These are phyloP conservation scores for Mimumesa dahlbomi DNA, from an alignment of 2,888 invertebrate genomes.

Conservation along the genomic window DNA sequence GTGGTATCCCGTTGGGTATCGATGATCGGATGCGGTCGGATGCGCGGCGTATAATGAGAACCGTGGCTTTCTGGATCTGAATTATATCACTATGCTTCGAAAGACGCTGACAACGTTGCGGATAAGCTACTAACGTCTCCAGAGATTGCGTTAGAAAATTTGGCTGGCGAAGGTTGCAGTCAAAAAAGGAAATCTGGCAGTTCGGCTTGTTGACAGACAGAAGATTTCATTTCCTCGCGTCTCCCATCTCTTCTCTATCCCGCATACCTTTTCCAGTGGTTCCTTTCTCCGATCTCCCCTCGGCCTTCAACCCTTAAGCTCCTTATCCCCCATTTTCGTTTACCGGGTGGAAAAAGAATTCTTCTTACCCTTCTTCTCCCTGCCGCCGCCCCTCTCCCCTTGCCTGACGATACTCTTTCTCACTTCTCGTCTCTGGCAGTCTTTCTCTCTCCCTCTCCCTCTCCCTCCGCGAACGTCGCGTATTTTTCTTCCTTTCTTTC, in stretches of 20 bases:
- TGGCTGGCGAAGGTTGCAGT: neutral
- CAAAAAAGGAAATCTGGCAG: neutral
- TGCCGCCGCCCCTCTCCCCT: constrained; percentile 1
- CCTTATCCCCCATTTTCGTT: constrained; percentile 30
- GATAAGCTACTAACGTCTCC: too few relatives aligned
- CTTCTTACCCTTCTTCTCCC: constrained; percentile 16
- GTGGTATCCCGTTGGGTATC: too few relatives aligned
- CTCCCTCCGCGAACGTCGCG: constrained; percentile 24
- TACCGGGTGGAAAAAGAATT: constrained; percentile 27
- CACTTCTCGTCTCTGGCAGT: constrained; percentile 4
- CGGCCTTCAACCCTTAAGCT: constrained; percentile 37
- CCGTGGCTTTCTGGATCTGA: constrained; percentile 22
- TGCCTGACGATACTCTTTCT: constrained; percentile 4
- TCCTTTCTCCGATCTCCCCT: constrained; percentile 3
- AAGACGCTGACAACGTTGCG: constrained; percentile 33
- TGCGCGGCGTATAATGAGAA: constrained; percentile 36
- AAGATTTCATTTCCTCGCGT: neutral
- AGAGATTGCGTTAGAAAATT: too few relatives aligned
- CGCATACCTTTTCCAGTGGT: neutral
- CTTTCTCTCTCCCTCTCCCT: constrained; percentile 23
- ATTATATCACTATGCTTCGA: constrained; percentile 43
- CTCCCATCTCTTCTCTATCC: neutral
- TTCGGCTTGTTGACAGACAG: constrained; percentile 5
- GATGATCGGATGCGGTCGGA: too few relatives aligned
- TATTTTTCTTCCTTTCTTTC: constrained; percentile 43